Conservation (phyloP, 2,113 vertebrate genomes). For the Thamnophis sirtalis region DNA sequence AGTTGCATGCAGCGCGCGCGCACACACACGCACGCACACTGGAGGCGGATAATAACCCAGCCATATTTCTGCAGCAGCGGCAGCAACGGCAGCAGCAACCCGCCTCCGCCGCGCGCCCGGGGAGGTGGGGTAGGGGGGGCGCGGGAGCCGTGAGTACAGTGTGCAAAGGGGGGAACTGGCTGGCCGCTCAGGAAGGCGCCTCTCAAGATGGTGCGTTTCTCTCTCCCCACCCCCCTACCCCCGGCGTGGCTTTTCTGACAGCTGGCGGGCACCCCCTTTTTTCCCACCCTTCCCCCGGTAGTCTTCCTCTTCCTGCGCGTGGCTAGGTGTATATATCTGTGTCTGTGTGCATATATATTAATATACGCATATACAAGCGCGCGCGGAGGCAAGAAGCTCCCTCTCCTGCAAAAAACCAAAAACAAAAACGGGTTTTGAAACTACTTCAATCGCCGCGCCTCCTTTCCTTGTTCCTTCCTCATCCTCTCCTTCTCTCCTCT, state of each 20-base stretch:
- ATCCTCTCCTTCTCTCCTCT: background rate
- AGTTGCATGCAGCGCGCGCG: background rate
- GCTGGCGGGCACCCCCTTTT: constrained; percentile 44
- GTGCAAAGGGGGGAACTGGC: constrained; percentile 17
- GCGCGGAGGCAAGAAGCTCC: background rate
- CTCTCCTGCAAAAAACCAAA: background rate
- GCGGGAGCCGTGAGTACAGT: constrained; percentile 42
- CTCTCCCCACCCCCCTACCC: too few relatives aligned
- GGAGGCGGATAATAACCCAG: constrained; percentile 30
- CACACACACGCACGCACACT: background rate
- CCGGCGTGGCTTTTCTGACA: constrained; percentile 55
- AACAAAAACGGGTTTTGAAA: background rate
- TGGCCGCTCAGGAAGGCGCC: constrained; percentile 29
- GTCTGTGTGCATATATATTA: background rate
- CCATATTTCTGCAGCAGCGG: constrained; percentile 51
- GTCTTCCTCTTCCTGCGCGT: background rate
- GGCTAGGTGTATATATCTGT: background rate
- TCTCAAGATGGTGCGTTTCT: constrained; percentile 65
- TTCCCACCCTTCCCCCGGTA: background rate
- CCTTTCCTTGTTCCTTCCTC: background rate
- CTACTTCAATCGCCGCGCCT: background rate
- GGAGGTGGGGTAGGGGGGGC: background rate
- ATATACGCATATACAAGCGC: background rate
- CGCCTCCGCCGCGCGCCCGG: background rate
- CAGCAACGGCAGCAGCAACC: constrained; percentile 12